Evolutionary conservation across 2,113 vertebrate species (phyloP).

Genomic region (Puntigrus tetrazona): DNA sequence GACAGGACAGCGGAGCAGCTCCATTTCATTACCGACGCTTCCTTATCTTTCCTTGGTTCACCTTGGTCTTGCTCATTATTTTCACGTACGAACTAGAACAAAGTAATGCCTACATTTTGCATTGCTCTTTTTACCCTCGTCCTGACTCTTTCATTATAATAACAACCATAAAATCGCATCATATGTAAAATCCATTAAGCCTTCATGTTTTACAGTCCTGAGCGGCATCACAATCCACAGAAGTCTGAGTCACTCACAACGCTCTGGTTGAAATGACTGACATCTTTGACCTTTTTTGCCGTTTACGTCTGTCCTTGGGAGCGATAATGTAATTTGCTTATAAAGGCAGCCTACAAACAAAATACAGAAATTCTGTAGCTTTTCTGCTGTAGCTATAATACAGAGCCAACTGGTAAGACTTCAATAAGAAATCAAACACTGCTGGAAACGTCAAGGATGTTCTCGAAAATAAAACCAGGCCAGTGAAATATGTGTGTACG

Average conservation of each 20-base stretch:
- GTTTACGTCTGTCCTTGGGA: conserved; percentile 21
- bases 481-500: background rate
- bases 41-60: background rate
- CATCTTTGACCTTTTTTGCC: conserved; percentile 21
- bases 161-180: conserved; percentile 23
- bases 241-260: conserved; percentile 24
- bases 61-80: conserved; percentile 1
- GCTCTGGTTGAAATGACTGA: conserved; percentile 2
- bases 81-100: background rate
- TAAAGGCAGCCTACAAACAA: background rate
- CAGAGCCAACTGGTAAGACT: background rate
- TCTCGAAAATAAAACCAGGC: background rate
- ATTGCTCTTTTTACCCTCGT: background rate
- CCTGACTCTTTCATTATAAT: conserved; percentile 19
- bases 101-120: background rate
- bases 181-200: conserved; percentile 17
- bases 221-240: conserved; percentile 16
- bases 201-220: background rate
- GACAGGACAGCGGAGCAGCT: background rate
- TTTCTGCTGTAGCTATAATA: conserved; percentile 1
- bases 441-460: background rate
- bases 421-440: background rate
- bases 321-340: conserved; percentile 11
- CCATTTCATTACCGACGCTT: background rate
- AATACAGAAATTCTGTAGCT: background rate